phyloP scores from a whole-genome alignment of 2,888 invertebrate genomes.

The Metallyticus violacea region DNA sequence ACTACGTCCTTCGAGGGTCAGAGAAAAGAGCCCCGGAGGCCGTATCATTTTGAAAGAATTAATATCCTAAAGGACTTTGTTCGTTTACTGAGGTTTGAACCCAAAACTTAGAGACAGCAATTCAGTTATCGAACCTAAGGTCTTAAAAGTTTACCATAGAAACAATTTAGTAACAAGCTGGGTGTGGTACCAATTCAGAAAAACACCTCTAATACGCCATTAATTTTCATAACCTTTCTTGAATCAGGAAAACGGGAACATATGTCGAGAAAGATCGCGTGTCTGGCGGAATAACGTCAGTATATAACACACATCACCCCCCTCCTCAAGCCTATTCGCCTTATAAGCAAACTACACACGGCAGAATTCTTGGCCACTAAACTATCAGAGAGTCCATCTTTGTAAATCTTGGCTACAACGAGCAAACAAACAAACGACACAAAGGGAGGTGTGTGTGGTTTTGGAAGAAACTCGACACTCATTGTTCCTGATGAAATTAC shows the following conservation, averaged over 20 bases:
- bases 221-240: background rate
- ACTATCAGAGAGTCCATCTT: slow-evolving; percentile 27
- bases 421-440: slow-evolving; percentile 6
- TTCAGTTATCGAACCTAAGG: too few relatives aligned
- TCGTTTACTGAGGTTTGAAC: too few relatives aligned
- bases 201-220: background rate
- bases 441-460: background rate
- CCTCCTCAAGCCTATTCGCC: too few relatives aligned
- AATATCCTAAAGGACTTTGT: too few relatives aligned
- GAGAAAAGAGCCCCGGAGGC: too few relatives aligned
- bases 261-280: background rate
- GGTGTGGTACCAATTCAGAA: background rate
- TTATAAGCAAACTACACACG: too few relatives aligned
- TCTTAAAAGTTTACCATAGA: background rate
- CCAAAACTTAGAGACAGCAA: too few relatives aligned
- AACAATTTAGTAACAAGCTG: background rate
- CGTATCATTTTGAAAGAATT: too few relatives aligned
- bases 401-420: slow-evolving; percentile 23
- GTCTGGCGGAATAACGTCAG: background rate
- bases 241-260: background rate
- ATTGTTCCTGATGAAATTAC: slow-evolving; percentile 22
- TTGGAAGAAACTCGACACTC: background rate
- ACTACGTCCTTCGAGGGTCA: too few relatives aligned
- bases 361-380: background rate
- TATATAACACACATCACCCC: background rate